Conservation (phyloP, 2,113 vertebrate species). For the Phycodurus eques region DNA sequence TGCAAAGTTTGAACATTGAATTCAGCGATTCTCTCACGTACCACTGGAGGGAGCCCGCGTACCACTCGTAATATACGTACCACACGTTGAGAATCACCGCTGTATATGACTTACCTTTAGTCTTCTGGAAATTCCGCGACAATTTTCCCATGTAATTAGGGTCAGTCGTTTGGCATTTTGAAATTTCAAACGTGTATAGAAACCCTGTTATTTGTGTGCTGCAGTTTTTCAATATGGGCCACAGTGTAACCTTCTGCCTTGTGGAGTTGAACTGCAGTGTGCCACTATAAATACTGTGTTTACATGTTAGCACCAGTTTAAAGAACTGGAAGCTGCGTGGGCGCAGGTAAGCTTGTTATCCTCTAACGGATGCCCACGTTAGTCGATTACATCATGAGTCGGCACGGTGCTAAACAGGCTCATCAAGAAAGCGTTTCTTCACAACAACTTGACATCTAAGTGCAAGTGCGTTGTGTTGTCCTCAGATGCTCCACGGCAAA, state of each 20-base stretch:
- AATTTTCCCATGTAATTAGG: no score
- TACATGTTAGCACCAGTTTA: not conserved
- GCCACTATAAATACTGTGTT: not conserved
- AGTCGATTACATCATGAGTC: conserved; percentile 44
- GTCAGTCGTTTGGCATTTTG: no score
- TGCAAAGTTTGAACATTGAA: no score
- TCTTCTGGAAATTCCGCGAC: no score
- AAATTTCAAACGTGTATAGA: no score
- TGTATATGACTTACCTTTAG: no score
- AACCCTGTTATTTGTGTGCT: no score
- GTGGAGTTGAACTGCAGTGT: not conserved
- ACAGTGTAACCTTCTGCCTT: not conserved
- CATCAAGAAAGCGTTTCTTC: not conserved
- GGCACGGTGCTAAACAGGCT: not conserved
- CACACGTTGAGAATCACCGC: no score
- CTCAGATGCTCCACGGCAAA: conserved; percentile 96
- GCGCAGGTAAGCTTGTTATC: conserved; percentile 41
- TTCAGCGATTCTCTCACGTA: no score
- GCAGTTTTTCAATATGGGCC: not conserved
- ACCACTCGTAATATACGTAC: no score
- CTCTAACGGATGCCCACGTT: not conserved
- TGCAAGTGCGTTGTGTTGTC: not conserved
- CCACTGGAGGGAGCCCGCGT: no score
- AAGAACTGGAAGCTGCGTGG: conserved; percentile 3
- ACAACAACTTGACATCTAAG: not conserved